Base-by-base conservation (phyloP, 2,113 vertebrate species). In the Pipa parva region DNA sequence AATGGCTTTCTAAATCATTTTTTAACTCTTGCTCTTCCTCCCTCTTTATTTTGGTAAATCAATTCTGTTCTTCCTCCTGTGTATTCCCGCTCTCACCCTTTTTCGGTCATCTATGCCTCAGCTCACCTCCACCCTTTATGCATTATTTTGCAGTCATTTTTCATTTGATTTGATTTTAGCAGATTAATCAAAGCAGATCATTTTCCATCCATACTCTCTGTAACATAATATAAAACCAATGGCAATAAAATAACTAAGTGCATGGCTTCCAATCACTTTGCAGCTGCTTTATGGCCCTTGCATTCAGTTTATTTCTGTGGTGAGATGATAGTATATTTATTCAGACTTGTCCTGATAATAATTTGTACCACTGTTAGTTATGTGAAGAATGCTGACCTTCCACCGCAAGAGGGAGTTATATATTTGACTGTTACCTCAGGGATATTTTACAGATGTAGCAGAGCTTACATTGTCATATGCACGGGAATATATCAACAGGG, bases 101-200 rank as follows among this genome's bases (percentile, higher is more conserved):
- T 88, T 85, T 79, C 15, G 5, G 83, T 81, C 83, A 87, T 86
- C 84, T 86, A 76, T 81, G 83, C 83, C 71, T 84, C 79, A 82
- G 77, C 77, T 86, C 75, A 72, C 63, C 78, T 71, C 51, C 76
- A 71, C 80, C 75, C 74, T 87, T 70, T 77, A 86, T 79, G 75
- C 76, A 71, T 79, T 66, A 76, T 66, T 63, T 72, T 78, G 77
- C 77, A 55, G 9, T 64, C 24, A 55, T 64, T 27, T 21, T 63
- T 50, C n/a, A n/a, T n/a, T n/a, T n/a, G n/a, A n/a, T n/a, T n/a
- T n/a, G n/a, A n/a, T 22, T 49, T 31, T 31, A 31, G 5, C 29
- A 5, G 29, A 31, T 31, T 42, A 42, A 42, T 42, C 3, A 7
- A 12, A n/a, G 12, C 27, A 54, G 13, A 17, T 1, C 21, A 24